These are phyloP conservation scores for Drosophila ironensis DNA, from an alignment of 1,140 invertebrate species.

Conservation along the genomic window DNA sequence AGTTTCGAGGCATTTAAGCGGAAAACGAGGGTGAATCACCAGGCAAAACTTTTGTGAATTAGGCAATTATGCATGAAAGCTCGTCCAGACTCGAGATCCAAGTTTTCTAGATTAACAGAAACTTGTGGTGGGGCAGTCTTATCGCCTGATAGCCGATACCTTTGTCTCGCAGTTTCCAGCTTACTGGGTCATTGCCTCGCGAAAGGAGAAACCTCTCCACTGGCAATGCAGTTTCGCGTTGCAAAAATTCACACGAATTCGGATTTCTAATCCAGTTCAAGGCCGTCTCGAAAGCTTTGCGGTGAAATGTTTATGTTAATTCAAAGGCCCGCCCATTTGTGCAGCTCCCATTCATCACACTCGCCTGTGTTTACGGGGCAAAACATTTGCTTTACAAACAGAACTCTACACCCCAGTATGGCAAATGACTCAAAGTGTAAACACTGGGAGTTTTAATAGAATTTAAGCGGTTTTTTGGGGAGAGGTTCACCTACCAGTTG, in stretches of 20 bases:
- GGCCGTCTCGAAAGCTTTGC: constrained; percentile 3
- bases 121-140: not conserved
- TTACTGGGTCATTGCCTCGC: constrained; percentile 24
- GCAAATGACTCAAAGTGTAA: no score
- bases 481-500: constrained; percentile 27
- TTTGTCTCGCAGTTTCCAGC: constrained; percentile 23
- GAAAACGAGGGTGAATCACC: not conserved
- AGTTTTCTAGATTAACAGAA: not conserved
- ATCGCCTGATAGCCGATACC: not conserved
- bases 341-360: no score
- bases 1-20: not conserved
- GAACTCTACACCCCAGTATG: not conserved
- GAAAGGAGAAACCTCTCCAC: constrained; percentile 15
- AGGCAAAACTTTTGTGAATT: no score
- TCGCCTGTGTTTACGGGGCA: no score
- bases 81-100: not conserved
- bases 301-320: constrained; percentile 17
- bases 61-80: no score
- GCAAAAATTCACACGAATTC: not conserved
- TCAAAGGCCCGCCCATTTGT: no score
- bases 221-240: not conserved
- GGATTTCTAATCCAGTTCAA: constrained; percentile 14
- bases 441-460: no score
- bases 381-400: not conserved
- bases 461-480: no score